Conservation (phyloP, 2,797 vertebrate species). For the Gymnoscopelus microlampas region DNA sequence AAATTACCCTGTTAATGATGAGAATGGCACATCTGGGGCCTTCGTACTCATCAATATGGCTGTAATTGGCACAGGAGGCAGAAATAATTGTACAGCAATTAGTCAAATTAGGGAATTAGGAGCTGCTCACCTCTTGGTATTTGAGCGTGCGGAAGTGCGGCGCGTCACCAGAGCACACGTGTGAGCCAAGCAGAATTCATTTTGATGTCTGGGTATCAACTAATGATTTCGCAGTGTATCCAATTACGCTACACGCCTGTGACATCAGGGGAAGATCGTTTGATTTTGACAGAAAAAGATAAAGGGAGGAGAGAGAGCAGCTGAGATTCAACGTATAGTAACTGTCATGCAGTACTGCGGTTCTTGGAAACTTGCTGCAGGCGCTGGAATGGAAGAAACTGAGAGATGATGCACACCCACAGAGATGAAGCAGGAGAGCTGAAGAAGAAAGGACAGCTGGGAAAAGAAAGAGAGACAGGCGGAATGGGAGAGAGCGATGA, state of each 20-base stretch:
- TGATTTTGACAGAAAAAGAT: neutral
- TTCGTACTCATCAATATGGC: slow-evolving; percentile 45
- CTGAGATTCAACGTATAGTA: neutral
- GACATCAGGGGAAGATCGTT: slow-evolving; percentile 5
- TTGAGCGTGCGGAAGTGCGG: slow-evolving; percentile 21
- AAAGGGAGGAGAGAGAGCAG: neutral
- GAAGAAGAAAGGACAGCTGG: neutral
- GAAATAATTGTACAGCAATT: slow-evolving; percentile 57
- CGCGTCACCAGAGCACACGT: neutral
- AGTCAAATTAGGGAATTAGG: slow-evolving; percentile 47
- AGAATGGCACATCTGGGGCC: slow-evolving; percentile 51
- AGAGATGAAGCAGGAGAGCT: neutral
- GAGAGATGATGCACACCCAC: neutral
- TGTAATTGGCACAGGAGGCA: slow-evolving; percentile 57
- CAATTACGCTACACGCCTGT: neutral
- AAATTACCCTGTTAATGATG: slow-evolving; percentile 55
- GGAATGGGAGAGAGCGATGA: neutral
- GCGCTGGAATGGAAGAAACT: neutral
- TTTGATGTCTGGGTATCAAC: slow-evolving; percentile 26
- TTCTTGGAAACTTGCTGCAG: slow-evolving; percentile 8
- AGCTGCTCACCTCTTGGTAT: slow-evolving; percentile 39
- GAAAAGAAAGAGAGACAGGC: neutral
- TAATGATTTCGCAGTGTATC: slow-evolving; percentile 25
- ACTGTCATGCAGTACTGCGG: neutral
- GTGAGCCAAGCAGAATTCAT: slow-evolving; percentile 17